Conservation (phyloP, 2,888 invertebrate species). For the Liopterus haemorrhoidalis region DNA sequence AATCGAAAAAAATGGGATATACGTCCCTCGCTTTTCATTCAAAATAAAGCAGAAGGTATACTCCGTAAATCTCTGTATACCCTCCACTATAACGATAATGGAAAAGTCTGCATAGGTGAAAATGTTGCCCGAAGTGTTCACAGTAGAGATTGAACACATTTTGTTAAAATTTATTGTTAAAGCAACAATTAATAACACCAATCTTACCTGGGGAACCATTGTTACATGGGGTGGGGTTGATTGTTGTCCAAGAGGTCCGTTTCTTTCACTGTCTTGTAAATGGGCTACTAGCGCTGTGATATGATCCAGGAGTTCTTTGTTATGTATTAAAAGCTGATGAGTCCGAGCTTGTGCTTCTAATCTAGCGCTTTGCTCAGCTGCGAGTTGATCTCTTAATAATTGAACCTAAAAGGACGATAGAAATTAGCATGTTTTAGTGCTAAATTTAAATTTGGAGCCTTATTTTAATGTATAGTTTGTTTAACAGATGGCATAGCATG, state of each 20-base stretch:
- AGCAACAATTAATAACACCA: constrained; percentile 11
- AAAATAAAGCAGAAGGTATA: constrained; percentile 12
- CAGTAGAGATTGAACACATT: no score
- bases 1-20: constrained; percentile 5
- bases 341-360: constrained; percentile 67
- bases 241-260: constrained; percentile 44
- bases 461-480: no score
- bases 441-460: no score
- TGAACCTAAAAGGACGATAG: constrained; percentile 38
- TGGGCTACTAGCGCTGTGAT: constrained; percentile 84
- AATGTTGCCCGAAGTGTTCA: no score
- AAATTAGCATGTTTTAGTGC: no score
- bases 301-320: constrained; percentile 91
- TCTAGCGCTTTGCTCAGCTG: constrained; percentile 45
- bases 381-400: constrained; percentile 43
- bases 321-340: constrained; percentile 89
- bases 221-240: constrained; percentile 53
- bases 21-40: constrained; percentile 35
- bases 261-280: constrained; percentile 78
- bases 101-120: no score
- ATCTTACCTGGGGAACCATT: constrained; percentile 66
- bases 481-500: no score
- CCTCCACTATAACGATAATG: no score
- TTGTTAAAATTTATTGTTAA: no score
- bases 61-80: no score